phyloP scores from a whole-genome alignment of 2,113 vertebrate species.

The Pundamilia nyererei region DNA sequence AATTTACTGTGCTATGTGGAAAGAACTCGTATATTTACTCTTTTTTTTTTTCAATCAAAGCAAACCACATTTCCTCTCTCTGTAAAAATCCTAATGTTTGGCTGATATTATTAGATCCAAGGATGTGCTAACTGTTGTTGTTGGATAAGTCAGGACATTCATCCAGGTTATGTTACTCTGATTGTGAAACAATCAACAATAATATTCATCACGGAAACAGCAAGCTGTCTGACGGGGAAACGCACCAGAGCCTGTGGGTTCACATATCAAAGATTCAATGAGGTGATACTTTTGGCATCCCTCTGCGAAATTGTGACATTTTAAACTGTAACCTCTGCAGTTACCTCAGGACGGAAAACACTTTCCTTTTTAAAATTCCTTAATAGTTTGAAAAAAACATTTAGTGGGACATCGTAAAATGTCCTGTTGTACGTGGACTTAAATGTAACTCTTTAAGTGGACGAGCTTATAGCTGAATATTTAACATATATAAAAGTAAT shows the following conservation, averaged over 20 bases:
- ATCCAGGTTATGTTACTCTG: background rate
- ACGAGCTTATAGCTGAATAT: background rate
- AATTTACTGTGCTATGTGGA: background rate
- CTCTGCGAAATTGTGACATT: conserved; percentile 9
- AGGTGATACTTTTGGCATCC: conserved; percentile 41
- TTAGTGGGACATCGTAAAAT: background rate
- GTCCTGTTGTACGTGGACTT: background rate
- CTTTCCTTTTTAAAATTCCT: background rate
- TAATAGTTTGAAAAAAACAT: background rate
- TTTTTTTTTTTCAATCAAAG: background rate
- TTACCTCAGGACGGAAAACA: background rate
- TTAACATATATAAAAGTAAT: background rate
- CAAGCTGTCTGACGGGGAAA: background rate
- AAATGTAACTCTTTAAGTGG: background rate
- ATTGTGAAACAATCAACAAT: background rate
- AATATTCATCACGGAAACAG: background rate
- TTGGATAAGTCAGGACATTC: background rate
- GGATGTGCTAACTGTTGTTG: background rate
- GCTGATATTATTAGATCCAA: background rate
- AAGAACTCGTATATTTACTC: background rate
- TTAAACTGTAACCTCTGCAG: conserved; percentile 7
- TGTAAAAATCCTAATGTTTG: background rate
- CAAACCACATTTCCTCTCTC: background rate
- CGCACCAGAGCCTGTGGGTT: background rate
- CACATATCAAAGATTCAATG: background rate